These are phyloP conservation scores for Solenodon paradoxus DNA, from an alignment of 2,113 vertebrate species.

Conservation along the genomic window DNA sequence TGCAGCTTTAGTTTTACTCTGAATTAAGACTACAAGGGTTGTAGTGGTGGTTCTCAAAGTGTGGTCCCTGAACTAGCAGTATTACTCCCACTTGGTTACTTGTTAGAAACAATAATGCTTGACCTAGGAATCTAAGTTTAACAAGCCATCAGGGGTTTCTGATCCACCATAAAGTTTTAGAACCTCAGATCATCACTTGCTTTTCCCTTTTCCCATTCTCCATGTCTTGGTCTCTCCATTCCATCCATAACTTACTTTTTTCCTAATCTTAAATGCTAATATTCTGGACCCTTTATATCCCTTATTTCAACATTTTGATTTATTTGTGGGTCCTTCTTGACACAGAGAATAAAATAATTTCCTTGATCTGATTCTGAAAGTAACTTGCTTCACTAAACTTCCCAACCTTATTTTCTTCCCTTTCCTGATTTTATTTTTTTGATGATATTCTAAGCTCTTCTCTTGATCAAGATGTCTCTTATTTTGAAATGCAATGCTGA, in stretches of 20 bases:
- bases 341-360: neutral
- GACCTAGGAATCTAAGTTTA: neutral
- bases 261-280: neutral
- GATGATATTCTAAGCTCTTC: neutral
- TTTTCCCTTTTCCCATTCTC: neutral
- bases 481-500: neutral
- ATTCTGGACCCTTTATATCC: neutral
- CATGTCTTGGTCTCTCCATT: neutral
- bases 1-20: neutral
- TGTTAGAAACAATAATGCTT: neutral
- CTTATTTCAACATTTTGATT: neutral
- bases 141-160: neutral
- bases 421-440: neutral
- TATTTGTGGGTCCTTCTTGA: neutral
- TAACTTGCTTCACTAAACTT: neutral
- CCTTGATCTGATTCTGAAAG: neutral
- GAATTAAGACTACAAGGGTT: neutral
- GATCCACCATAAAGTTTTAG: neutral
- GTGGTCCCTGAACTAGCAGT: neutral
- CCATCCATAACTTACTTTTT: neutral
- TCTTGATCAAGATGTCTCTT: neutral
- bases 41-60: neutral
- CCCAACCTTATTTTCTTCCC: neutral
- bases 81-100: neutral
- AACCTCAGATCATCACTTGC: too few relatives aligned